These are phyloP conservation scores for Mus caroli DNA, from an alignment of 2,797 vertebrate species.

Conservation along the genomic window DNA sequence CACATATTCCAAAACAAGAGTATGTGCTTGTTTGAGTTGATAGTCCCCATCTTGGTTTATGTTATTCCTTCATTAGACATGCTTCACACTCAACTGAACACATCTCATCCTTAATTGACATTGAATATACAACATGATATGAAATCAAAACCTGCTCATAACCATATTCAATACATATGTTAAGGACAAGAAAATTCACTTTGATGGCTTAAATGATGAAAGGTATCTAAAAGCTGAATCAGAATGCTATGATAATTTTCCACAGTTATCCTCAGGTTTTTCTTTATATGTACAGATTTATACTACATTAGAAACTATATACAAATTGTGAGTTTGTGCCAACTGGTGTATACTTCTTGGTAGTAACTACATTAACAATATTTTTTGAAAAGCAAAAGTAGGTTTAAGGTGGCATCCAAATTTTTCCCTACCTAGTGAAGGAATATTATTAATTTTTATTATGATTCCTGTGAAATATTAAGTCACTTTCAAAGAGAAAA, in stretches of 20 bases:
- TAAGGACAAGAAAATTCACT: not conserved
- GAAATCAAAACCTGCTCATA: not conserved
- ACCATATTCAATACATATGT: conserved; percentile 51
- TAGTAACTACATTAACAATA: not conserved
- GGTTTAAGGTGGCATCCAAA: not conserved
- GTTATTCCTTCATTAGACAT: not conserved
- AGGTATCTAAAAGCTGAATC: not conserved
- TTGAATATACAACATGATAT: not conserved
- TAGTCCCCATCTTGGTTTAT: not conserved
- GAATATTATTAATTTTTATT: conserved; percentile 41
- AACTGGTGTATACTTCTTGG: not conserved
- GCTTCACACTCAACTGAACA: not conserved
- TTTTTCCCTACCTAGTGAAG: conserved; percentile 15
- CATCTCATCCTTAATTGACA: not conserved
- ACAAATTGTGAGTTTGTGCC: not conserved
- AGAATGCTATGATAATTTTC: not conserved
- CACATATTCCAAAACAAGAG: not conserved
- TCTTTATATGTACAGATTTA: not conserved
- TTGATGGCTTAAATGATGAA: conserved; percentile 27
- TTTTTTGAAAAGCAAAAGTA: not conserved
- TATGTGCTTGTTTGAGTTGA: not conserved
- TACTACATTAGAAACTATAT: not conserved
- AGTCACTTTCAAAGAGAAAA: conserved; percentile 54
- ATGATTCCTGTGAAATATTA: conserved; percentile 61
- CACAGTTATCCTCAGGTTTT: not conserved